phyloP scores from a whole-genome alignment of 2,113 vertebrate genomes.

The Murina feae region DNA sequence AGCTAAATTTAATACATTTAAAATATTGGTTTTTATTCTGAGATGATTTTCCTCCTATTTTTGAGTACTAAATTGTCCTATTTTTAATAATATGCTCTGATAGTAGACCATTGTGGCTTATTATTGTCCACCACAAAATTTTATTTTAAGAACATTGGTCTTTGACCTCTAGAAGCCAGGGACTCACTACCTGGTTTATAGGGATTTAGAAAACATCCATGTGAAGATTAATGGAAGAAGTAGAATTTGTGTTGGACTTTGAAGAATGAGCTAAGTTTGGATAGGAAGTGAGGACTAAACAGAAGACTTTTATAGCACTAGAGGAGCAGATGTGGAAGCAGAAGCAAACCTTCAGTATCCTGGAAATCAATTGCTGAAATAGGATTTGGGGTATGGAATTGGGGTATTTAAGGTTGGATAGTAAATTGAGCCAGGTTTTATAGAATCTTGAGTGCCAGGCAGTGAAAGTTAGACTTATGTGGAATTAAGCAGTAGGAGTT shows the following conservation, averaged over 20 bases:
- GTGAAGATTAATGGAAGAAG: neutral
- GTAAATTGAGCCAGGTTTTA: neutral
- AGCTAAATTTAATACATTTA: neutral
- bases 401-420: neutral
- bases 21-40: neutral
- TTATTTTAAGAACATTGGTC: neutral
- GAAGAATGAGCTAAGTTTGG: neutral
- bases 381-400: neutral
- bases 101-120: neutral
- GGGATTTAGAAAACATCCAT: neutral
- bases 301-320: neutral
- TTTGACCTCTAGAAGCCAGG: neutral
- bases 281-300: neutral
- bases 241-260: neutral
- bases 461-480: neutral
- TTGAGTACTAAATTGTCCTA: neutral
- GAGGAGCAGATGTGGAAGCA: neutral
- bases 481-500: neutral
- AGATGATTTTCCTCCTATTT: neutral
- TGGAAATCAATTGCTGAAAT: neutral
- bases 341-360: neutral
- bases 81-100: neutral
- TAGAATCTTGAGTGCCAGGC: neutral
- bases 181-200: neutral
- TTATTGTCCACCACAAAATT: neutral